Evolutionary conservation across 2,797 vertebrate genomes (phyloP), one percentile per base, ranked within the genome.

Genomic region (Notamacropus eugenii): DNA sequence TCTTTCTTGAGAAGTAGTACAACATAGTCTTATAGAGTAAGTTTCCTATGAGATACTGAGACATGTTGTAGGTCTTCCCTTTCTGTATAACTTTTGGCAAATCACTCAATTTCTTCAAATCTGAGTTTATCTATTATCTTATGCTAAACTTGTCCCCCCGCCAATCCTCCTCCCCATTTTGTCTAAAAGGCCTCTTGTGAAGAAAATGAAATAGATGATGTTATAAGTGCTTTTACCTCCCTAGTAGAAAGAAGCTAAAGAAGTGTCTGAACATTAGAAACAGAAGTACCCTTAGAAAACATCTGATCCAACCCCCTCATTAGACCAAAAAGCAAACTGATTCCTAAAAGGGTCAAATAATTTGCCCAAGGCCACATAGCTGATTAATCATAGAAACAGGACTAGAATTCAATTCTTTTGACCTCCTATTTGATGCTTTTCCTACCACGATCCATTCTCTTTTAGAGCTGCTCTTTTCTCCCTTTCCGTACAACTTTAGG

Each of bases 51-150:
- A 50, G n/a, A 16, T 16, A 50, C 1, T 56, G 82, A 74, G 24
- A 56, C 31, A 55, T 40, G 27, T 34, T 10, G 14, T n/a, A 74
- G n/a, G 0, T 4, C 27, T 40, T 92, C 54, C 90, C 29, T 58
- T 52, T 74, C 31, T 46, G 1, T 28, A 8, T 62, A 59, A 4
- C 87, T 50, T 90, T 95, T 92, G 31, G 3, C n/a, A 29, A 93
- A 93, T 56, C 14, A 22, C 55, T 1, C 5, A 54, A 62, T 34
- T 95, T 94, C 54, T 62, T 95, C 55, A 92, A 13, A 55, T 40
- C 90, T 96, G 22, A 54, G 0, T 24, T 95, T 55, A 91, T 57
- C 95, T 29, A 58, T 29, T 29, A 46, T 94, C 50, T 57, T 93
- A 54, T n/a, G 40, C 54, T 55, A 52, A 6, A 16, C 8, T 12